Percentiles rank a stretch among this genome's conserved stretches.
phyloP scores from a whole-genome alignment of 2,888 invertebrate genomes.

The Gandaritis pyraliata region DNA sequence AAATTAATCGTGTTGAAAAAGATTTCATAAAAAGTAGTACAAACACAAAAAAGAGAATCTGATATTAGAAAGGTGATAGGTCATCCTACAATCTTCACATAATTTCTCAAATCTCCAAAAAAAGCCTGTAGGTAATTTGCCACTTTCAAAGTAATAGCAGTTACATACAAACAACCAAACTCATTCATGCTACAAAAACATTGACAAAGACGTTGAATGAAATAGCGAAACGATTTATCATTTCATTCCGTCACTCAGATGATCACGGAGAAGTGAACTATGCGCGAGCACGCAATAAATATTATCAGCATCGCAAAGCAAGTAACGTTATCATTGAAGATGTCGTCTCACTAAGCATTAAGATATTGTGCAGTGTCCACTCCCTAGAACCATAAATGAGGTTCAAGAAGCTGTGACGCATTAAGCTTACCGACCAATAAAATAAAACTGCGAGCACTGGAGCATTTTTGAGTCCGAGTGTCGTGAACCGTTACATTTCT shows the following conservation, averaged over 20 bases:
- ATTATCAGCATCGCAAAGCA: constrained; percentile 15
- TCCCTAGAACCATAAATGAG: constrained; percentile 37
- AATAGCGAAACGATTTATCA: constrained; percentile 18
- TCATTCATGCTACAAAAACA: constrained; percentile 5
- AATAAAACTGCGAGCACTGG: constrained; percentile 65
- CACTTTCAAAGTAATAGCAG: constrained; percentile 3
- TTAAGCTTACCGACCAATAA: constrained; percentile 63
- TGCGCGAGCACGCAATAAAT: constrained; percentile 23
- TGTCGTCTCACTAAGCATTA: constrained; percentile 27
- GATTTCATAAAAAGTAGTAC: too few species aligned
- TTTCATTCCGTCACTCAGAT: constrained; percentile 20
- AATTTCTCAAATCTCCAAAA: background rate
- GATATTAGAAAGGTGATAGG: background rate
- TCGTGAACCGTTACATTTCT: constrained; percentile 71
- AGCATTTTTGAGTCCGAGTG: constrained; percentile 64
- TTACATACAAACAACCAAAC: background rate
- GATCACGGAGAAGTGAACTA: constrained; percentile 17
- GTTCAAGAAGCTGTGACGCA: constrained; percentile 32
- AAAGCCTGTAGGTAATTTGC: background rate
- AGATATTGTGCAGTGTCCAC: constrained; percentile 27
- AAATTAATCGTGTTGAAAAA: too few species aligned
- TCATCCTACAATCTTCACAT: background rate
- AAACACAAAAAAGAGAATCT: too few species aligned
- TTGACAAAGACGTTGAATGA: constrained; percentile 19
- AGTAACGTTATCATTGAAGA: constrained; percentile 27